Evolutionary conservation across 2,797 vertebrate genomes (phyloP).

Genomic region (Pteropus rufus): DNA sequence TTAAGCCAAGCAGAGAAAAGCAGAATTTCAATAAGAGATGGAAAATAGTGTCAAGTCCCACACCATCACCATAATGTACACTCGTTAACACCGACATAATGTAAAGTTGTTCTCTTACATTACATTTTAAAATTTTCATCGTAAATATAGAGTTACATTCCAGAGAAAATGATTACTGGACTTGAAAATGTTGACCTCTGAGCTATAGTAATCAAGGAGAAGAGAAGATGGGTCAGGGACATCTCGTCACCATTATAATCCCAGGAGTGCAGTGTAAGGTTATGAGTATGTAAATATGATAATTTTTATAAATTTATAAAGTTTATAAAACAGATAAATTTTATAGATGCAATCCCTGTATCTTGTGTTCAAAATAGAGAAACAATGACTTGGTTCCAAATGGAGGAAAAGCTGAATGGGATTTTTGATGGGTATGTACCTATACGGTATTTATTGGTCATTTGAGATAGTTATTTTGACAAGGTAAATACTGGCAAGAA

Average conservation of each 20-base stretch:
- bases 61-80: neutral
- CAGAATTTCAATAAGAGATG: neutral
- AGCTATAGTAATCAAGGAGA: neutral
- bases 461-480: neutral
- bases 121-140: neutral
- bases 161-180: neutral
- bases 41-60: neutral
- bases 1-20: neutral
- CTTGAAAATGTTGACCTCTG: neutral
- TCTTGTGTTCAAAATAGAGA: neutral
- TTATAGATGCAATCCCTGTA: neutral
- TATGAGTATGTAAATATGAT: neutral
- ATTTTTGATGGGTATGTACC: neutral
- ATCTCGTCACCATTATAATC: neutral
- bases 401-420: neutral
- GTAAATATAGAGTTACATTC: neutral
- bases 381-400: neutral
- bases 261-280: neutral
- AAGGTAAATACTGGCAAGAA: too few relatives aligned
- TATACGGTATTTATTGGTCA: neutral
- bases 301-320: neutral
- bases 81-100: neutral
- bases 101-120: neutral
- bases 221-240: neutral
- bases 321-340: neutral